Base-by-base conservation (phyloP, 1,140 invertebrate genomes). In the Contarinia nasturtii region DNA sequence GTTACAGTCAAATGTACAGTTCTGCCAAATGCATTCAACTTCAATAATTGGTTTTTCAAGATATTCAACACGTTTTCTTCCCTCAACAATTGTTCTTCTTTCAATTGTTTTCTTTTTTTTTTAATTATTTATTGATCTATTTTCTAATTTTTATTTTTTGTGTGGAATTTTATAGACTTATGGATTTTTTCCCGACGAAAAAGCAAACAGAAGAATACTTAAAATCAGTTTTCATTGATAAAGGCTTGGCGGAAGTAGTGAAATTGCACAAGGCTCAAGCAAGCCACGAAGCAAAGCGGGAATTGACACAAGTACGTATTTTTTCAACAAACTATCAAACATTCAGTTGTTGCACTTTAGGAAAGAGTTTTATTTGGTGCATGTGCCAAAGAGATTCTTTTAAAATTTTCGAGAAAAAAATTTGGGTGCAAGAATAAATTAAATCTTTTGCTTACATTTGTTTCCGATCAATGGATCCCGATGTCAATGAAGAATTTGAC, bases 101-200 rank as follows among this genome's bases (percentile, higher is more conserved):
- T n/a, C n/a, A n/a, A n/a, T n/a, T n/a, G n/a, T n/a, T n/a, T n/a
- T n/a, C n/a, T n/a, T n/a, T n/a, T n/a, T n/a, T n/a, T n/a, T n/a
- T n/a, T n/a, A n/a, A n/a, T n/a, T n/a, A n/a, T n/a, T n/a, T n/a
- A n/a, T n/a, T n/a, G n/a, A 27, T 27, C 10, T 27, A 27, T 27
- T 27, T 10, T 10, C 27, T 5, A 27, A 3, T 27, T 27, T 5
- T 5, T 12, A 38, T 42, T 43, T 47, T 18, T 17, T 17, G 40
- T 15, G 33, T 49, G 44, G 40, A 34, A 46, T 50, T 49, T 47
- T 64, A 49, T 55, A 89, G 86, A 63, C 67, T 92, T 54, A 80
- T 88, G 74, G 88, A 92, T 63, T 90, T 94, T 69, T 83, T 94
- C 63, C 90, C 90, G 51, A 71, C 83, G 55, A 93, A 91, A 66